These are phyloP conservation scores for Platycercus adscitus DNA, from an alignment of 2,113 vertebrate species.

Conservation along the genomic window DNA sequence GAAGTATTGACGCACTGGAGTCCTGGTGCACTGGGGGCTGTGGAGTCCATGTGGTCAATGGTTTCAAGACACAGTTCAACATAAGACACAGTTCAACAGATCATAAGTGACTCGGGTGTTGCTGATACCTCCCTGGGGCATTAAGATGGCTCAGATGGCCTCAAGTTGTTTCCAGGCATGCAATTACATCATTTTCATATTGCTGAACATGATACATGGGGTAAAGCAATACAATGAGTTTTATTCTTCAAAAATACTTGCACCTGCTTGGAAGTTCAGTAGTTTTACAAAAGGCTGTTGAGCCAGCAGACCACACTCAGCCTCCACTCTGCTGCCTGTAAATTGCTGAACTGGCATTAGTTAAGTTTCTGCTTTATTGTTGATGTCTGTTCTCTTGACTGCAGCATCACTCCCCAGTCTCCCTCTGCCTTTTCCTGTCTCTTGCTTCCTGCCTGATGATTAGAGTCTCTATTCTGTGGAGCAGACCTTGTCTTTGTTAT, in stretches of 20 bases:
- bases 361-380: background rate
- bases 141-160: background rate
- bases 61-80: background rate
- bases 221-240: background rate
- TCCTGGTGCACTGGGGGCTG: background rate
- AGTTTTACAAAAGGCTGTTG: background rate
- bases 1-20: background rate
- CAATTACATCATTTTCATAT: background rate
- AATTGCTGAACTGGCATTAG: background rate
- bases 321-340: background rate
- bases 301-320: background rate
- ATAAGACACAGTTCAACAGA: background rate
- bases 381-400: background rate
- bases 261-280: background rate
- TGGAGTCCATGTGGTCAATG: background rate
- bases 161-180: rapidly evolving
- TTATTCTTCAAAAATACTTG: background rate
- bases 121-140: background rate
- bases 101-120: rapidly evolving
- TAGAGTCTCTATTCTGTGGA: background rate
- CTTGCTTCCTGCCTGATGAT: background rate
- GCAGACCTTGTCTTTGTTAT: background rate
- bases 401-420: background rate
- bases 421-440: background rate
- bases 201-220: background rate